phyloP scores from a whole-genome alignment of 23 tunicate genomes.

The Oikopleura dioica region DNA sequence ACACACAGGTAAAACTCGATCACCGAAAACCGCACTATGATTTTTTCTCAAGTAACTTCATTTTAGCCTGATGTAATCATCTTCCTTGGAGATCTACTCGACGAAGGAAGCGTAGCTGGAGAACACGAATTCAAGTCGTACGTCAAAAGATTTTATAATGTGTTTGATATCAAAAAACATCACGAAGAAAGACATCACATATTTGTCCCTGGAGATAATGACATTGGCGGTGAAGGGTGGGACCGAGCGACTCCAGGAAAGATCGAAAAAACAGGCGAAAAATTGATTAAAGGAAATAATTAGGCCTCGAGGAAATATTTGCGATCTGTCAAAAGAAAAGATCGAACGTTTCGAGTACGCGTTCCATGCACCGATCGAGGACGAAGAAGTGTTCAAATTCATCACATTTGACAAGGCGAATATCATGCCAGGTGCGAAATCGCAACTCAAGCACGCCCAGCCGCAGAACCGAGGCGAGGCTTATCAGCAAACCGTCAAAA shows the following conservation, averaged over 20 bases:
- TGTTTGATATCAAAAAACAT: not conserved
- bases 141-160: slow-evolving; percentile 3
- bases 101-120: slow-evolving; percentile 14
- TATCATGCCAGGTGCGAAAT: slow-evolving; percentile 3
- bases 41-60: no score
- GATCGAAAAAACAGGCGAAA: not conserved
- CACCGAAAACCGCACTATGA: no score
- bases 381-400: slow-evolving; percentile 9
- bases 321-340: not conserved
- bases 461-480: not conserved
- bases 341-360: no score
- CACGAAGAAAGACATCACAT: slow-evolving; percentile 7
- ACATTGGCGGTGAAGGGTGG: slow-evolving; percentile 14
- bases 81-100: not conserved
- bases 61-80: slow-evolving; percentile 9
- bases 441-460: not conserved
- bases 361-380: slow-evolving; percentile 7
- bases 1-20: no score
- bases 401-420: slow-evolving; percentile 1
- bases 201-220: slow-evolving; percentile 8
- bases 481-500: not conserved
- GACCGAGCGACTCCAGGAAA: slow-evolving; percentile 9
- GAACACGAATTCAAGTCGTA: not conserved
- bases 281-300: not conserved
- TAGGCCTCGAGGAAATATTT: no score